Evolutionary conservation across 2,113 vertebrate genomes (phyloP).

Genomic region (Mustela nigripes): DNA sequence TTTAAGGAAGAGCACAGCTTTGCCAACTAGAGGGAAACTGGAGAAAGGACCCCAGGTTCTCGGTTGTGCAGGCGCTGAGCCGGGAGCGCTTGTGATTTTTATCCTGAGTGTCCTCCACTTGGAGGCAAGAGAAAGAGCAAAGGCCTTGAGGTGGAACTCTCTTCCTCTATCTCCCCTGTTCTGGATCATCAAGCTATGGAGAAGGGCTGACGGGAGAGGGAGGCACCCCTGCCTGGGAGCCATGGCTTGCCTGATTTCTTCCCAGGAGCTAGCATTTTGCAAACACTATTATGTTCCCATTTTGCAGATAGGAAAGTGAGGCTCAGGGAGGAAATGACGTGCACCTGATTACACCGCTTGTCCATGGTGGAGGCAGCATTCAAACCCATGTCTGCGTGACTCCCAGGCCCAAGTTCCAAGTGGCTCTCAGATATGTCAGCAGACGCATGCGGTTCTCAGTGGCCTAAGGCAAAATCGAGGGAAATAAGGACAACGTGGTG

Average conservation of each 20-base stretch:
- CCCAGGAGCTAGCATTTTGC: neutral
- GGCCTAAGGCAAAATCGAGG: constrained; percentile 55
- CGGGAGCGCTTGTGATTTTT: neutral
- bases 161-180: neutral
- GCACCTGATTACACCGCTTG: neutral
- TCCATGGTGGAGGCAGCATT: neutral
- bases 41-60: neutral
- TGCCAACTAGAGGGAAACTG: neutral
- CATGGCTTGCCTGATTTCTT: neutral
- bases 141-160: neutral
- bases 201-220: neutral
- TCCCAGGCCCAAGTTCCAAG: neutral
- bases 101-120: neutral
- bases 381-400: neutral
- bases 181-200: neutral
- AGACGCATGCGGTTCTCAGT: neutral
- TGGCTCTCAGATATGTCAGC: neutral
- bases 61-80: neutral
- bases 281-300: neutral
- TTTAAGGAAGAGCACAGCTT: constrained; percentile 21
- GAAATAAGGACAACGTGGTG: constrained; percentile 48
- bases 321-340: neutral
- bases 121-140: neutral
- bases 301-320: constrained; percentile 25
- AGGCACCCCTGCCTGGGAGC: neutral